Conservation (phyloP, 2,888 invertebrate genomes). For the Coleophora deauratella region DNA sequence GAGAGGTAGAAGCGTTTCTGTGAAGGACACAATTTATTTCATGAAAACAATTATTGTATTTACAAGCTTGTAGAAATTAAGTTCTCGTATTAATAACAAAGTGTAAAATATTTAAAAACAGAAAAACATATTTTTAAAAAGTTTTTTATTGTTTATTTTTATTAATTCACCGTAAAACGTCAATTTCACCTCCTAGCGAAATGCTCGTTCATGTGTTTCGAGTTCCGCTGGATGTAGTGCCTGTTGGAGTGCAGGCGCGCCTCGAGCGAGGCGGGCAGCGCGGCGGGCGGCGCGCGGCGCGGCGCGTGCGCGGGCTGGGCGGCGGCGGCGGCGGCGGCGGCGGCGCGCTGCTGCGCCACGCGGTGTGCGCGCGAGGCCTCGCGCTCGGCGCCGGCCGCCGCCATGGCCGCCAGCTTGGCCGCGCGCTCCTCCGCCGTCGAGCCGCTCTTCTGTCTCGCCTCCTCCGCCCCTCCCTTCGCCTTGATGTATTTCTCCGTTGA, state of each 20-base stretch:
- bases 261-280: constrained; percentile 82
- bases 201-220: constrained; percentile 85
- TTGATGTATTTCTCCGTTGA: too few relatives aligned
- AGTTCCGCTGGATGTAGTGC: constrained; percentile 90
- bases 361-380: constrained; percentile 78
- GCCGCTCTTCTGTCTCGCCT: constrained; percentile 17
- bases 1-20: too few relatives aligned
- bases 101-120: too few relatives aligned
- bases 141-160: too few relatives aligned
- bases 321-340: constrained; percentile 49
- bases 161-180: too few relatives aligned
- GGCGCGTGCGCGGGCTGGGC: constrained; percentile 67
- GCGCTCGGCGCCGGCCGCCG: constrained; percentile 82
- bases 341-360: constrained; percentile 77
- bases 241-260: constrained; percentile 90
- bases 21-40: too few relatives aligned
- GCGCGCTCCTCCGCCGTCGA: constrained; percentile 70
- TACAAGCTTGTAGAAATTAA: too few relatives aligned
- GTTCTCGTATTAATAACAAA: too few relatives aligned
- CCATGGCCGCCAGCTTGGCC: constrained; percentile 82
- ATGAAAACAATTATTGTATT: too few relatives aligned
- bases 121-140: too few relatives aligned
- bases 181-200: constrained; percentile 79
- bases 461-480: constrained; percentile 20
- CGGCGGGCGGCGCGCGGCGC: constrained; percentile 78